These are phyloP conservation scores for Alectura lathami DNA, from an alignment of 2,113 vertebrate genomes.

Conservation along the genomic window DNA sequence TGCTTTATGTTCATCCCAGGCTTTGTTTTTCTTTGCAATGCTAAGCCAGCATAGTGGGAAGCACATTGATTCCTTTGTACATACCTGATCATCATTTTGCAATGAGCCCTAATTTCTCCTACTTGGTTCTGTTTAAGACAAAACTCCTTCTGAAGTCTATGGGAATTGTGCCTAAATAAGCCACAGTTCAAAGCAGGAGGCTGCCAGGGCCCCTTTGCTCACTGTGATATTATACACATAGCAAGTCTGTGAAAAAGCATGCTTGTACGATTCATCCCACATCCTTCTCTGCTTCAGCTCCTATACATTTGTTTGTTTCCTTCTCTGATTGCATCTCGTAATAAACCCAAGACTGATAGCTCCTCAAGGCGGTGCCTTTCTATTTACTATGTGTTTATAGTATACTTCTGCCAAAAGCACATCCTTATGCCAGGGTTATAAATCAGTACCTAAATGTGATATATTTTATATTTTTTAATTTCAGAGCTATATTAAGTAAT, in stretches of 20 bases:
- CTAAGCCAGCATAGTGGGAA: background rate
- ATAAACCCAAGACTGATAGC: background rate
- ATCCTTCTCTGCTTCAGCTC: constrained; percentile 3
- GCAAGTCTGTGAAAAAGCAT: background rate
- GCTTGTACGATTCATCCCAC: background rate
- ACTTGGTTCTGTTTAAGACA: background rate
- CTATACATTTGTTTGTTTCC: background rate
- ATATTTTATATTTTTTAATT: background rate
- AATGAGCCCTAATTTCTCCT: background rate
- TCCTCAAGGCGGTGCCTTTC: constrained; percentile 1
- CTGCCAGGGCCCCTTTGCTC: background rate
- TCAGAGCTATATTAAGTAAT: background rate
- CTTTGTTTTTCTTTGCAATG: background rate
- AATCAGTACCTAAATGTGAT: background rate
- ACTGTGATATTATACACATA: background rate
- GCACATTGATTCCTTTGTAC: background rate
- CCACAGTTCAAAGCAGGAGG: background rate
- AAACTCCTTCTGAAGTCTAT: background rate
- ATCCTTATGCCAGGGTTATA: background rate
- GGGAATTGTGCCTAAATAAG: background rate
- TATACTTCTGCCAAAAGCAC: background rate
- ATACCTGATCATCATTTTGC: background rate
- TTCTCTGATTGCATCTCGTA: constrained; percentile 5
- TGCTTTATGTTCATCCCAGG: background rate
- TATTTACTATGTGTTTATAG: constrained; percentile 5